Conservation (phyloP, 37 sponge, comb jelly and placozoan species). For the Spongilla lacustris region DNA sequence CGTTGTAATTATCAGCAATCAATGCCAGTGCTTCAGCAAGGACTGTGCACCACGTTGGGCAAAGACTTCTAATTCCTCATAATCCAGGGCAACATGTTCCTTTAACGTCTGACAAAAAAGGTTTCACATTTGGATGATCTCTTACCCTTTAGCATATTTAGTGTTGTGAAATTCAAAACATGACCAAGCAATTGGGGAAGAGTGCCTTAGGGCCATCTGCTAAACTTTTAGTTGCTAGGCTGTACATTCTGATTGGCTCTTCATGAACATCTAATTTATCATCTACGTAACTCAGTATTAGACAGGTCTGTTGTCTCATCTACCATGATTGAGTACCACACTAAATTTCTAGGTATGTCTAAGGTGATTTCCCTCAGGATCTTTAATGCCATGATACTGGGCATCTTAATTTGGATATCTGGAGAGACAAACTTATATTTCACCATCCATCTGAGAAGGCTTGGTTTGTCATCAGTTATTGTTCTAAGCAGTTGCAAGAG, state of each 20-base stretch:
- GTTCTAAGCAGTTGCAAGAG: slow-evolving; percentile 45
- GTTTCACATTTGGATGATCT: slow-evolving; percentile 71
- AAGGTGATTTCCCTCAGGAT: slow-evolving; percentile 26
- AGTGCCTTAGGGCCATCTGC: slow-evolving; percentile 33
- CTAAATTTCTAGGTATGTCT: slow-evolving; percentile 3
- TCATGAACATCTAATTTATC: slow-evolving; percentile 41
- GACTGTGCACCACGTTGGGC: slow-evolving; percentile 70
- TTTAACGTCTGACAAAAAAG: slow-evolving; percentile 60
- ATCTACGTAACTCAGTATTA: slow-evolving; percentile 59
- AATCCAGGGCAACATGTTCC: slow-evolving; percentile 33
- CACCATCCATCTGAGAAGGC: slow-evolving; percentile 41
- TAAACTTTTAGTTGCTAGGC: slow-evolving; percentile 10
- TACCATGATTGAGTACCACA: slow-evolving; percentile 58
- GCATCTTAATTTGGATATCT: slow-evolving; percentile 52
- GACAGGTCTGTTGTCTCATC: slow-evolving; percentile 53
- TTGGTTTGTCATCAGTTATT: slow-evolving; percentile 37
- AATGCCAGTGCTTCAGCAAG: slow-evolving; percentile 33
- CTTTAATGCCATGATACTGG: slow-evolving; percentile 20
- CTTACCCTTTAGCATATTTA: slow-evolving; percentile 51
- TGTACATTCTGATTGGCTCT: slow-evolving; percentile 39
- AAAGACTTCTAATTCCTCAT: slow-evolving; percentile 50
- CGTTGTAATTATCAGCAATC: slow-evolving; percentile 46
- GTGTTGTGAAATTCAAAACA: slow-evolving; percentile 45
- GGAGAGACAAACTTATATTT: slow-evolving; percentile 29
- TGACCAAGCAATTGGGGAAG: slow-evolving; percentile 59